Evolutionary conservation across 2,888 invertebrate species (phyloP).

Genomic region (Drosophila robusta): DNA sequence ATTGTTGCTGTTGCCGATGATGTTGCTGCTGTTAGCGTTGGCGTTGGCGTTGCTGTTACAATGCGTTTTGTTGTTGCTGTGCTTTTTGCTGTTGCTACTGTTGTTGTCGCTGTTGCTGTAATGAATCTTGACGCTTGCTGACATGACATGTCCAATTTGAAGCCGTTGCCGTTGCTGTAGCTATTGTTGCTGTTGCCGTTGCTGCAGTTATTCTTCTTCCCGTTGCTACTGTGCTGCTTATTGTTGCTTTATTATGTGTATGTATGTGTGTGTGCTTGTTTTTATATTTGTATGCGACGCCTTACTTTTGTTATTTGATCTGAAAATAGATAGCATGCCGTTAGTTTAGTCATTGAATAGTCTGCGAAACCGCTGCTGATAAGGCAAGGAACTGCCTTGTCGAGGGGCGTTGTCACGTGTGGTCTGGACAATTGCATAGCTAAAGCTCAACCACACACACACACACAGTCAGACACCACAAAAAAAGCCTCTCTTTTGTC

Average conservation of each 20-base stretch:
- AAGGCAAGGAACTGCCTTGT: slow-evolving; percentile 30
- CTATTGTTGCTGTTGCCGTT: slow-evolving; percentile 19
- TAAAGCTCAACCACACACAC: slow-evolving; percentile 24
- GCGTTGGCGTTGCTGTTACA: slow-evolving; percentile 37
- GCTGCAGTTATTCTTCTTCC: slow-evolving; percentile 11
- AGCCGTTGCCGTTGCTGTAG: slow-evolving; percentile 58
- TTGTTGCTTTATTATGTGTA: slow-evolving; percentile 14
- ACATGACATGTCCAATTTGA: slow-evolving; percentile 85
- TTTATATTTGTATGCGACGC: slow-evolving; percentile 26
- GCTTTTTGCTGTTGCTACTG: slow-evolving; percentile 27
- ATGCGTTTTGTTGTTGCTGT: slow-evolving; percentile 50
- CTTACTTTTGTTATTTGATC: slow-evolving; percentile 62
- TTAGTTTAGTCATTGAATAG: slow-evolving; percentile 30
- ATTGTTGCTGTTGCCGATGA: slow-evolving; percentile 25
- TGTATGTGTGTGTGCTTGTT: slow-evolving; percentile 14
- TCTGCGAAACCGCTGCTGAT: slow-evolving; percentile 32
- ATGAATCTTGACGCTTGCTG: slow-evolving; percentile 84
- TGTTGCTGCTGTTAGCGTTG: slow-evolving; percentile 29
- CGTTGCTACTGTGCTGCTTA: slow-evolving; percentile 16
- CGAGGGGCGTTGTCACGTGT: slow-evolving; percentile 70
- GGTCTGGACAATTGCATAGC: slow-evolving; percentile 44
- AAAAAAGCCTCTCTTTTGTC: neutral
- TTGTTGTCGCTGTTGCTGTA: slow-evolving; percentile 61
- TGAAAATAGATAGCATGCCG: slow-evolving; percentile 44
- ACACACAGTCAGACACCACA: neutral